Evolutionary conservation across 2,797 vertebrate genomes (phyloP), one percentile per base, ranked within the genome.

Genomic region (Epinephelus coioides): DNA sequence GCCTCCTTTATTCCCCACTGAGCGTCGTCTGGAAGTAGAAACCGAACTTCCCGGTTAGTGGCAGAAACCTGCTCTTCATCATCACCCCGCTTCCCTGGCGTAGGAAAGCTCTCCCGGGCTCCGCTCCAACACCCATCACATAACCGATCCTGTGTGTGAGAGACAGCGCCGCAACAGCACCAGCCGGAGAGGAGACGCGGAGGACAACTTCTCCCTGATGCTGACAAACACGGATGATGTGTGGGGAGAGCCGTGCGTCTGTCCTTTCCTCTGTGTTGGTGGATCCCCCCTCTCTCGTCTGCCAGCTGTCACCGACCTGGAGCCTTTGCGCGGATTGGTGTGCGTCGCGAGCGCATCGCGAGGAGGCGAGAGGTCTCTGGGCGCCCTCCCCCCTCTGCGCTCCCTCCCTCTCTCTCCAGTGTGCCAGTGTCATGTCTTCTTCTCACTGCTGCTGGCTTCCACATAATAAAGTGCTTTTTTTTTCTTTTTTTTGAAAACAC

Each of bases 41-140:
- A 49, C 44, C 62, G 51, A 91, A 92, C 78, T 91, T 91, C 65
- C 81, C 34, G 19, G 61, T 43, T 27, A 73, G 76, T 46, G 73
- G 75, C 65, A 74, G 19, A 56, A 81, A 72, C 11, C 34, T 79
- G 77, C 82, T 87, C 88, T 80, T 79, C 47, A 89, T 74, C 30
- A 82, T 61, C 57, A 49, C 30, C 51, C 43, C 13, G 69, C 69
- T 78, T 77, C 56, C 93, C 92, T 55, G 64, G 69, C 71, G 78
- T 87, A 77, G 68, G 83, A 87, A 69, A 25, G 83, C 83, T 84
- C 78, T 80, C 83, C 89, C 15, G 83, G 87, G 91, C 85, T 81
- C 87, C 80, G 78, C 84, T 86, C 91, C 90, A 84, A 90, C 85
- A 90, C 94, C 95, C 95, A 96, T 96, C 92, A 89, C 94, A 87